These are phyloP conservation scores for Martes martes DNA, from an alignment of 2,113 vertebrate genomes.

Conservation along the genomic window DNA sequence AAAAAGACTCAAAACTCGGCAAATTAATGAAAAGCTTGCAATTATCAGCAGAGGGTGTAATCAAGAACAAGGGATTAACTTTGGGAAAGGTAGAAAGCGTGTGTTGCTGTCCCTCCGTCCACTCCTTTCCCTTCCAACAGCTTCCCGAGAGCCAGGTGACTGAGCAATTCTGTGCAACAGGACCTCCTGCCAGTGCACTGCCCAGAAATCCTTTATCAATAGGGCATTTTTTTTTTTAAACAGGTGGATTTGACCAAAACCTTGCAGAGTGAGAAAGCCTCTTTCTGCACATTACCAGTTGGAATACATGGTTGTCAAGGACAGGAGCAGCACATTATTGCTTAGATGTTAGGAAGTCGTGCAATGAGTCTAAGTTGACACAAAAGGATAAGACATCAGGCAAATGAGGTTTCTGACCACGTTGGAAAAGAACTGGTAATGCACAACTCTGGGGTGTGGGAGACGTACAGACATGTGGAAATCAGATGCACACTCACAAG, in stretches of 20 bases:
- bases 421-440: neutral
- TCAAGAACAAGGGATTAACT: neutral
- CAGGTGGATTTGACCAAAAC: neutral
- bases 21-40: neutral
- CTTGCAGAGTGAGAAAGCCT: neutral
- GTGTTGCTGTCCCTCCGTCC: rapidly evolving
- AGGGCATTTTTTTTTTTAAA: neutral
- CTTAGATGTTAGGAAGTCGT: neutral
- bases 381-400: too few relatives aligned
- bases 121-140: too few relatives aligned
- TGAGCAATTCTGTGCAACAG: neutral
- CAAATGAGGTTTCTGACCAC: neutral
- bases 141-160: neutral
- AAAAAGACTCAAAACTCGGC: neutral
- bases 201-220: neutral
- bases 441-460: neutral
- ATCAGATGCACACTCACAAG: neutral
- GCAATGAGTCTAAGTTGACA: rapidly evolving
- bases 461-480: rapidly evolving
- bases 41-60: too few relatives aligned
- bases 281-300: too few relatives aligned
- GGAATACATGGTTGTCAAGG: too few relatives aligned
- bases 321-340: too few relatives aligned
- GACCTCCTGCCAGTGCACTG: neutral
- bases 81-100: too few relatives aligned